Base-by-base conservation (phyloP, 1,140 invertebrate species). In the Drosophila burlai region DNA sequence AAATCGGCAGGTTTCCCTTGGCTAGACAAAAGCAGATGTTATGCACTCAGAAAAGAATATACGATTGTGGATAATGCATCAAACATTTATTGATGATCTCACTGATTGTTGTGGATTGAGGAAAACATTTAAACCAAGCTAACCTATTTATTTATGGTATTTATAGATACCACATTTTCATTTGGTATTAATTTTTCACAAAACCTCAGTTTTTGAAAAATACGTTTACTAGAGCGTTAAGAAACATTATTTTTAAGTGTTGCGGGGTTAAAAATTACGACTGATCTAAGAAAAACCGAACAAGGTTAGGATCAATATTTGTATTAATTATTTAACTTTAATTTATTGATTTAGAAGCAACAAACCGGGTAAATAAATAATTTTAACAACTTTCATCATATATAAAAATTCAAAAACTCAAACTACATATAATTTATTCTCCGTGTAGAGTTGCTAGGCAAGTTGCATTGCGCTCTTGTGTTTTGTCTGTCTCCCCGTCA, bases 11-110 rank as follows among this genome's bases (percentile, higher is more conserved):
- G 83, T 81, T 86, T 78, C 59, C 59, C 47, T 66, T 76, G 83
- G 64, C 80, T 82, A 86, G 83, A 86, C 83, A 85, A 80, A 76
- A 76, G 73, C 73, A 76, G 69, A 74, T 73, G 69, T 73, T 55
- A 34, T 55, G 21, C 63, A 65, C 29, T n/a, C 52, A 15, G 8
- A 34, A 64, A 9, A 6, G 0, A 18, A 52, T n/a, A 29, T 9
- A 13, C 0, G 4, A 29, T 2, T 38, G 8, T 38, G 0, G 7
- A 50, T 50, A 8, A 31, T 31, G 29, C 29, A 8, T 31, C 0
- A 8, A 31, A 31, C 24, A 24, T 16, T 5, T 2, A n/a, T 18
- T 10, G 8, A 26, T 8, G n/a, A 24, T 0, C 0, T 26, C 1
- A 13, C 6, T 15, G 24, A 49, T 16, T 43, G 10, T n/a, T 9